Evolutionary conservation across 2,113 vertebrate species (phyloP).

Genomic region (Myrmophylax atrothorax): DNA sequence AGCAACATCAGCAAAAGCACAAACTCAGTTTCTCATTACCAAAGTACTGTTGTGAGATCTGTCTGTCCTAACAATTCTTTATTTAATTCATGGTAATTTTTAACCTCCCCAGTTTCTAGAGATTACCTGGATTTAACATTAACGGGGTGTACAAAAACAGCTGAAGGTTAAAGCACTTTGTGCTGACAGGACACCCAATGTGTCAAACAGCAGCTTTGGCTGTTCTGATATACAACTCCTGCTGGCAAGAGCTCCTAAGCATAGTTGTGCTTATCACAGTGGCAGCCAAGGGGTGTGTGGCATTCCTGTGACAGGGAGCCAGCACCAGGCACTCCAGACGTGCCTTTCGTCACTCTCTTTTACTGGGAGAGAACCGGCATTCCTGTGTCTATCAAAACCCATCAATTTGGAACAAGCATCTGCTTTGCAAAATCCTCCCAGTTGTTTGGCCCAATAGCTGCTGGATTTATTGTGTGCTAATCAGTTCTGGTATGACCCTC

Average conservation of each 20-base stretch:
- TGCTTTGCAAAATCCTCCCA: neutral
- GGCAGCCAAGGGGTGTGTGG: conserved; percentile 55
- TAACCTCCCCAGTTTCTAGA: neutral
- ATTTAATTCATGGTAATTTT: neutral
- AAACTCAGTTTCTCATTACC: neutral
- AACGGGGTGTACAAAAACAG: neutral
- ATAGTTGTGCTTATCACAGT: conserved; percentile 53
- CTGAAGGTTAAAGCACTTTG: neutral
- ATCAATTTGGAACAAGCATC: neutral
- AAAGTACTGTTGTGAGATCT: neutral
- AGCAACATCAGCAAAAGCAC: conserved; percentile 22
- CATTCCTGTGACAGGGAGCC: conserved; percentile 65
- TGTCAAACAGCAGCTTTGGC: conserved; percentile 53
- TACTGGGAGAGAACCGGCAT: neutral
- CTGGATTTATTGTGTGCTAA: neutral
- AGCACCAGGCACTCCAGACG: conserved; percentile 18
- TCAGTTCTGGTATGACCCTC: neutral
- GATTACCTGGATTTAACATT: neutral
- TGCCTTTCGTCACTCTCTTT: conserved; percentile 49
- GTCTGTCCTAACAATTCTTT: neutral
- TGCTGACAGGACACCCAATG: conserved; percentile 65
- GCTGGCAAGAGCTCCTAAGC: conserved; percentile 46
- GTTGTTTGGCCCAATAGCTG: neutral
- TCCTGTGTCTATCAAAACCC: conserved; percentile 2
- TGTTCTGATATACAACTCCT: conserved; percentile 3